Evolutionary conservation across 2,888 invertebrate species (phyloP), one percentile per base, ranked within the genome.

Genomic region (Coelopa pilipes): DNA sequence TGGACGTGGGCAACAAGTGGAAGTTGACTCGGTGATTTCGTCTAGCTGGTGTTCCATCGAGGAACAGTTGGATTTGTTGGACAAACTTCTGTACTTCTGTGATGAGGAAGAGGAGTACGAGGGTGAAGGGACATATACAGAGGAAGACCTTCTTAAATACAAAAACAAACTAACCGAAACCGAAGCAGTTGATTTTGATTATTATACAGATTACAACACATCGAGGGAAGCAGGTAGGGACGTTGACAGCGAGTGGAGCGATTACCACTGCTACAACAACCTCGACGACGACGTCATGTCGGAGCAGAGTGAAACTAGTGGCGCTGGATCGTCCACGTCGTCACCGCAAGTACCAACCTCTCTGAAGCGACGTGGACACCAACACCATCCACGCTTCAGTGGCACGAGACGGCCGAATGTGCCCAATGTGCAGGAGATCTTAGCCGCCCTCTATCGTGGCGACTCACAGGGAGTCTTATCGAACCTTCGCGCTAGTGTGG

Each of bases 331-430:
- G 49, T 75, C 78, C 60, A 70, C 68, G 47, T 76, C 78, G 45
- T 79, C 81, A 5, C 78, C 83, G 0, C 53, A 81, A 13, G 76
- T 80, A 21, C 82, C 85, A 21, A 75, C 81, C 75, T 82, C 86
- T 9, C 76, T 86, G 19, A 87, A 84, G 87, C 92, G 92, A 86
- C 90, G 92, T 87, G 93, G 93, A 80, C 93, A 92, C 87, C 93
- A 93, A 88, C 92, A 93, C 88, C 93, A 93, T 89, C 93, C 92
- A 85, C 91, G 92, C 78, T 90, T 92, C 84, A 87, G 91, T 84
- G 91, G 91, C 80, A 89, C 89, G 80, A 89, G 91, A 76, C 87
- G 87, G 74, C 90, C 90, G 84, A 86, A 86, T 80, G 89, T 90
- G 82, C 89, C 90, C 82, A 85, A 85, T 74, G 86, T 88, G 13